Conservation (phyloP, 2,888 invertebrate species). For the Choristoneura rosaceana region DNA sequence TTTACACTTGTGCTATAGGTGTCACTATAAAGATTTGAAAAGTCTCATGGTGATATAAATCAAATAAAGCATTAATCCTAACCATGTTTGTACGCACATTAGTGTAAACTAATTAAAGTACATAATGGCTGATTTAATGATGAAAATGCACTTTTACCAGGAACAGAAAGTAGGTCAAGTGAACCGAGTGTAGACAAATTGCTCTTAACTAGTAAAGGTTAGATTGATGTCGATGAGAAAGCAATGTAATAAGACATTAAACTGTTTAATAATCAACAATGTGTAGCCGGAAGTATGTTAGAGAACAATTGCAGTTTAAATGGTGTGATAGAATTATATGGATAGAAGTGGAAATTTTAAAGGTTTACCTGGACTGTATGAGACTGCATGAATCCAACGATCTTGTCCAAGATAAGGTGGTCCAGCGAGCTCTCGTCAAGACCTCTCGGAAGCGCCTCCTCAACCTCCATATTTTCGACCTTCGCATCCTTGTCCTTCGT, state of each 20-base stretch:
- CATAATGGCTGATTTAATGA: constrained; percentile 19
- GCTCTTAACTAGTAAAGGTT: constrained; percentile 10
- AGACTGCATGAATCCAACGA: constrained; percentile 90
- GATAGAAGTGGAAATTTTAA: not conserved
- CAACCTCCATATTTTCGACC: constrained; percentile 85
- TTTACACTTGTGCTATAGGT: not conserved
- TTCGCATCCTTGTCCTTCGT: constrained; percentile 86
- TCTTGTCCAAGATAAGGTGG: constrained; percentile 90
- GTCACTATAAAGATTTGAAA: not conserved
- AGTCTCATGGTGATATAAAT: not conserved
- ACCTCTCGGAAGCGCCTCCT: constrained; percentile 90
- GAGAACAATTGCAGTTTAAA: not conserved
- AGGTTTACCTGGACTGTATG: constrained; percentile 90
- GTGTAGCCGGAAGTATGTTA: not conserved
- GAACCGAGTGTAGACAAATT: constrained; percentile 33
- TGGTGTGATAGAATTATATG: not conserved
- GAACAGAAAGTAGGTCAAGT: constrained; percentile 39
- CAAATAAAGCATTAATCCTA: not conserved
- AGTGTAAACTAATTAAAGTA: constrained; percentile 1
- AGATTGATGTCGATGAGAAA: not conserved
- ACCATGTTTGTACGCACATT: not conserved
- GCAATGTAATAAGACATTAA: not conserved
- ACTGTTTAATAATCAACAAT: not conserved
- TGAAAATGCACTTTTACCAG: constrained; percentile 12
- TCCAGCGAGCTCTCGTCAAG: constrained; percentile 90